Evolutionary conservation across 2,113 vertebrate species (phyloP).

Genomic region (Chamaea fasciata): DNA sequence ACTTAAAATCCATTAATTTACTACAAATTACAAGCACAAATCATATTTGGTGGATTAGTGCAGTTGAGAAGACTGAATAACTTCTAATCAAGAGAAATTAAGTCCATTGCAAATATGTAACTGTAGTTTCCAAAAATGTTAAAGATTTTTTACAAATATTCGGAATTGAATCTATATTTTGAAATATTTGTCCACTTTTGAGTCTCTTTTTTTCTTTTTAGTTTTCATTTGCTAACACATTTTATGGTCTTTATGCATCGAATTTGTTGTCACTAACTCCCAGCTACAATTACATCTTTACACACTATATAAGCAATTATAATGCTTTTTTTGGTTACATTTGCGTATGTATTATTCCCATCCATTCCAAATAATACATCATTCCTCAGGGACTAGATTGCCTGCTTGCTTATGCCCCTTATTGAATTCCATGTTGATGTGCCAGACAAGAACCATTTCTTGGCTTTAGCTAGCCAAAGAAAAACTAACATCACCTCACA

Average conservation of each 20-base stretch:
- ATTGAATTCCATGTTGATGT: neutral
- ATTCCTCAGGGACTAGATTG: neutral
- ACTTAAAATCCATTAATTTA: slow-evolving; percentile 50
- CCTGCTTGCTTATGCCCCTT: neutral
- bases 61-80: neutral
- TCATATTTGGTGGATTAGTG: neutral
- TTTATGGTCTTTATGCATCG: neutral
- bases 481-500: neutral
- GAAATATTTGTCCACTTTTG: neutral
- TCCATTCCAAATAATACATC: neutral
- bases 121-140: neutral
- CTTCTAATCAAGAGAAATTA: neutral
- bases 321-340: neutral
- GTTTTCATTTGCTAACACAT: neutral
- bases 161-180: neutral
- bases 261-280: neutral
- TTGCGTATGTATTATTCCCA: neutral
- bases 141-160: neutral
- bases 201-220: neutral
- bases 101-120: neutral
- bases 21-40: slow-evolving; percentile 19
- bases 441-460: neutral
- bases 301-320: neutral
- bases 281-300: neutral
- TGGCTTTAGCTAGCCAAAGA: neutral